Evolutionary conservation across 2,797 vertebrate species (phyloP), one percentile per base, ranked within the genome.

Genomic region (Gymnoscopelus braueri): DNA sequence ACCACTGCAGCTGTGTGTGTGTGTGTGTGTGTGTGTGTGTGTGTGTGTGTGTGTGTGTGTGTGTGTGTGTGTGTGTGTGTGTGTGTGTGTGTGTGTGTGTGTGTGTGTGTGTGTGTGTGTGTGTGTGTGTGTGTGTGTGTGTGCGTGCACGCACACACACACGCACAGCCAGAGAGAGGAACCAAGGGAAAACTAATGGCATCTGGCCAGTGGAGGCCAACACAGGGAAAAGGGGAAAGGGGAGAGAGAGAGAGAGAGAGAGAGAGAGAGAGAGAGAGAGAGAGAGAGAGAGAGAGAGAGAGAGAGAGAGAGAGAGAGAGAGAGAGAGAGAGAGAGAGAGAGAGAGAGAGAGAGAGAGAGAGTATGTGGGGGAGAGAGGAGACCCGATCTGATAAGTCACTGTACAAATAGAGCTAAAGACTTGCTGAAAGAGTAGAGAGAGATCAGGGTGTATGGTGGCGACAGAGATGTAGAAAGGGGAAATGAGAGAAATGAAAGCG

Each of bases 141-240:
- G 47, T 49, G 47, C 1, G 47, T 49, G n/a, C n/a, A n/a, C n/a
- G n/a, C n/a, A n/a, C 26, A 26, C 26, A 26, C 10, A 50, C 10
- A 50, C 10, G 3, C 26, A 14, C 29, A 79, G 78, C 19, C 59
- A 67, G 65, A 69, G 48, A 49, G 55, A 78, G 79, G 82, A 83
- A 75, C 60, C 74, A 78, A 79, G 86, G 86, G 86, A 86, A 87
- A 87, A 77, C 15, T n/a, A 71, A 68, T 88, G 90, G 91, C 84
- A 54, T 39, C 49, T 60, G 2, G 83, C 90, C 91, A 91, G 75
- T 7, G 64, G 88, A 87, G 91, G 89, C 89, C 91, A 86, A 74
- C 24, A 54, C 29, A 82, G 74, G 85, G 87, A 76, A 84, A 48
- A 66, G 52, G 60, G 77, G 67, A 67, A 78, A 72, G 67, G 62